Percentiles rank a stretch among this genome's conserved stretches.
Evolutionary conservation across 1,140 invertebrate species (phyloP).

Genomic region (Brachionus rotundiformis): DNA sequence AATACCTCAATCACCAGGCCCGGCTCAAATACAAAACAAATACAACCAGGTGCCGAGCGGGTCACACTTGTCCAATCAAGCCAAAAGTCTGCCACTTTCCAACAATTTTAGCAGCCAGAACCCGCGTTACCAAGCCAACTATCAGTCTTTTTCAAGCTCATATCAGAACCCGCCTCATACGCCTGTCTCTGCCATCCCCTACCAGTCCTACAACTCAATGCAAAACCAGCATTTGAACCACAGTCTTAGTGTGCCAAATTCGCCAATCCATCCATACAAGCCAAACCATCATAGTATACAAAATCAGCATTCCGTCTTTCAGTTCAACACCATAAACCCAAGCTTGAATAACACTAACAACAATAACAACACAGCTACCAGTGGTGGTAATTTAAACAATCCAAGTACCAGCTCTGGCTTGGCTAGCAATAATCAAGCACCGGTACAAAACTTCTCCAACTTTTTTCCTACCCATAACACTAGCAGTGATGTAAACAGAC

Average conservation of each 20-base stretch:
- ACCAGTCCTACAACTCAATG: background rate
- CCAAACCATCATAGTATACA: background rate
- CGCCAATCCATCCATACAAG: background rate
- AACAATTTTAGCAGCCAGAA: background rate
- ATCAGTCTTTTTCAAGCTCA: background rate
- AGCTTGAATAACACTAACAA: background rate
- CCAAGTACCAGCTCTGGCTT: background rate
- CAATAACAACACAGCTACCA: background rate
- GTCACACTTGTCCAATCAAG: conserved; percentile 11
- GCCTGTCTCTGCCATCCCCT: conserved; percentile 26
- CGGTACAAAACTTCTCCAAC: background rate
- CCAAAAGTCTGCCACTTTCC: background rate
- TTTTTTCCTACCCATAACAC: background rate
- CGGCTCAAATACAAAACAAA: background rate
- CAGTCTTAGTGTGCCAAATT: conserved; percentile 19
- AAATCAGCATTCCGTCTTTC: conserved; percentile 41
- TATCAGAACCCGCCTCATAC: conserved; percentile 12
- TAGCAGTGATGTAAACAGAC: background rate
- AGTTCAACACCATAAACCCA: background rate
- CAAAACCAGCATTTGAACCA: background rate
- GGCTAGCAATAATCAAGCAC: background rate
- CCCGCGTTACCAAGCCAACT: background rate
- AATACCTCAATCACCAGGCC: conserved; percentile 33
- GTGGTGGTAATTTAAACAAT: background rate
- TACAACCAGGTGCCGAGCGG: conserved; percentile 18